Evolutionary conservation across 2,888 invertebrate species (phyloP), one percentile per base, ranked within the genome.

Genomic region (Drosophila yooni): DNA sequence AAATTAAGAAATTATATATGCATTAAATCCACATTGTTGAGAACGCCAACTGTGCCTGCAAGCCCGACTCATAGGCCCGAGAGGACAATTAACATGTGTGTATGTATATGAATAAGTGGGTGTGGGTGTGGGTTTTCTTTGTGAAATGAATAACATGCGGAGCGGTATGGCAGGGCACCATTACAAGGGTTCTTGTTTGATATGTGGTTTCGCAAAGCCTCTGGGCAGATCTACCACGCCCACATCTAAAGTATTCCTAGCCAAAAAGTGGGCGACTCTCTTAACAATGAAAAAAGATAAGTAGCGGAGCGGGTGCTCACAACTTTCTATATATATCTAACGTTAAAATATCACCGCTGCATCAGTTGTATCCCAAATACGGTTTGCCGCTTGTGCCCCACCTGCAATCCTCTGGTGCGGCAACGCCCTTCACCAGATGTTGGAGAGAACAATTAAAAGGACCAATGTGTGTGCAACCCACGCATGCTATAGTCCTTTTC

Each of bases 1-100:
- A 77, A 89, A 91, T 86, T 89, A 82, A 90, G 85, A 91, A 88
- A 91, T 92, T 90, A 91, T 88, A 83, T 87, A 91, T 91, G 85
- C 88, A 91, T 85, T 91, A 91, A 91, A 87, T 82, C 48, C 54
- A 66, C 54, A 50, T 43, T 64, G 53, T 58, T 50, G 60, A 62
- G 69, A 53, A 70, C 57, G 53, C 54, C 65, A 69, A 69, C 64
- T 72, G 77, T 70, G 60, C 38, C 34, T 33, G 33, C 51, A 58
- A 66, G 66, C 57, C 60, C 62, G 70, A 51, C 68, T 74, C 46
- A 53, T 56, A 66, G 57, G 43, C 74, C 65, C 65, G 33, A 57
- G 66, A 65, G 76, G 69, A 83, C 82, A 83, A 87, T 81, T 83
- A 76, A 79, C 81, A 67, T 77, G 70, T 73, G 68, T 33, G 62